These are phyloP conservation scores for Trichopria drosophilae DNA, from an alignment of 2,888 invertebrate species.

Conservation along the genomic window DNA sequence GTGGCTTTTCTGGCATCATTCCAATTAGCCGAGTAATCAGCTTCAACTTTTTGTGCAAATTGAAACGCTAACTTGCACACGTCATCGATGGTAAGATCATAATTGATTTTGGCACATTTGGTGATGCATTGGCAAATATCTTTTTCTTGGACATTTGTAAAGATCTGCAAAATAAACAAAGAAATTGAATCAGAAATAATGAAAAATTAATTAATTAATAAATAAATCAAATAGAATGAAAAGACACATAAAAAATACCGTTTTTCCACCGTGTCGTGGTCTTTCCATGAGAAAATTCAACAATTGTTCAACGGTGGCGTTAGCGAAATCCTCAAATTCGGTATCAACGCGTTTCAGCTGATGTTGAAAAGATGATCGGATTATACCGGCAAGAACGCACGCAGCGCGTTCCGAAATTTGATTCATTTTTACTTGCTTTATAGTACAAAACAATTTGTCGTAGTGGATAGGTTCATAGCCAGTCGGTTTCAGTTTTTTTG, in stretches of 20 bases:
- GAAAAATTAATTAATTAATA: not conserved
- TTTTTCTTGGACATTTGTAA: conserved; percentile 33
- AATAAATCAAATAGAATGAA: no score
- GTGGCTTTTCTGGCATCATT: conserved; percentile 27
- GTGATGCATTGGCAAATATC: conserved; percentile 31
- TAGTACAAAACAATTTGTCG: conserved; percentile 6
- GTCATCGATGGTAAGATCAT: conserved; percentile 33
- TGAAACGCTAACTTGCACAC: conserved; percentile 29
- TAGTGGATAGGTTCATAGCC: no score
- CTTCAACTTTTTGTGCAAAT: conserved; percentile 28
- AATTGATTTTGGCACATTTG: conserved; percentile 34
- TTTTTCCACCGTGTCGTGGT: conserved; percentile 5
- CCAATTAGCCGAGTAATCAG: conserved; percentile 24
- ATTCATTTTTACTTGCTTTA: conserved; percentile 1
- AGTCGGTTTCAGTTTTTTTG: no score
- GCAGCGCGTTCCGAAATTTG: conserved; percentile 10
- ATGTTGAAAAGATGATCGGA: conserved; percentile 7
- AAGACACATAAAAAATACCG: conserved; percentile 3
- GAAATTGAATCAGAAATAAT: not conserved
- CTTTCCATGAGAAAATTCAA: conserved; percentile 2
- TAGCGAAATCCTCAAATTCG: not conserved
- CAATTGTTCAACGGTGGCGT: conserved; percentile 4
- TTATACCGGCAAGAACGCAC: conserved; percentile 4
- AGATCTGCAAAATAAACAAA: conserved; percentile 33
- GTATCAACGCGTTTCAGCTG: not conserved